Evolutionary conservation across 2,797 vertebrate species (phyloP).

Genomic region (Poecilia picta): DNA sequence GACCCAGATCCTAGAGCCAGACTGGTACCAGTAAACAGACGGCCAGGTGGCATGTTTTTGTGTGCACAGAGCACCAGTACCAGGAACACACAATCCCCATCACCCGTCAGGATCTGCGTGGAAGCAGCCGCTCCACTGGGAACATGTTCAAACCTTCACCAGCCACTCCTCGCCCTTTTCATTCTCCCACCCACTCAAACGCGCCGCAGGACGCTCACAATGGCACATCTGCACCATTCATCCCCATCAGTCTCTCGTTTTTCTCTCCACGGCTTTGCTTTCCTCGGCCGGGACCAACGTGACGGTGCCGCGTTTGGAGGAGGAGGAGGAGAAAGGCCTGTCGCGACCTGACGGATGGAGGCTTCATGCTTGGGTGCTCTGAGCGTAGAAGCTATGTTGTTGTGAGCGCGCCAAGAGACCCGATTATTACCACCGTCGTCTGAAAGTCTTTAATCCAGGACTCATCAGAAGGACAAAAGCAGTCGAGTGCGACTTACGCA

Average conservation of each 20-base stretch:
- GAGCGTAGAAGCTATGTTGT: neutral
- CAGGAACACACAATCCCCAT: slow-evolving; percentile 35
- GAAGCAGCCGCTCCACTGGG: neutral
- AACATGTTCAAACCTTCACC: slow-evolving; percentile 51
- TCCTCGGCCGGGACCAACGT: neutral
- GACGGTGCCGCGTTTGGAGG: neutral
- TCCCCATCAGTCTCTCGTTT: slow-evolving; percentile 24
- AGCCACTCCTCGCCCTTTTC: slow-evolving; percentile 54
- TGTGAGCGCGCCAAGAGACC: neutral
- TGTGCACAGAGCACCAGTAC: neutral
- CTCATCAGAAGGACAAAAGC: slow-evolving; percentile 11
- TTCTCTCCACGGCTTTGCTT: slow-evolving; percentile 8
- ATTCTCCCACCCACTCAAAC: slow-evolving; percentile 32
- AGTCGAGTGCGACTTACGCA: neutral
- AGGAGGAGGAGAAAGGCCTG: slow-evolving; percentile 21
- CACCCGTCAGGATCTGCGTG: slow-evolving; percentile 22
- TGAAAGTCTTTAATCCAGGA: slow-evolving; percentile 9
- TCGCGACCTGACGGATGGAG: slow-evolving; percentile 40
- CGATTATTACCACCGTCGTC: neutral
- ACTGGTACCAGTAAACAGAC: neutral
- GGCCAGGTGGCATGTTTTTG: slow-evolving; percentile 13
- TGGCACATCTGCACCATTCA: slow-evolving; percentile 68
- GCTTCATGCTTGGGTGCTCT: slow-evolving; percentile 5
- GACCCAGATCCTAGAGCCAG: neutral
- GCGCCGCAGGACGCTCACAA: slow-evolving; percentile 29